These are phyloP conservation scores for Mustela lutreola DNA, from an alignment of 2,113 vertebrate species.

Conservation along the genomic window DNA sequence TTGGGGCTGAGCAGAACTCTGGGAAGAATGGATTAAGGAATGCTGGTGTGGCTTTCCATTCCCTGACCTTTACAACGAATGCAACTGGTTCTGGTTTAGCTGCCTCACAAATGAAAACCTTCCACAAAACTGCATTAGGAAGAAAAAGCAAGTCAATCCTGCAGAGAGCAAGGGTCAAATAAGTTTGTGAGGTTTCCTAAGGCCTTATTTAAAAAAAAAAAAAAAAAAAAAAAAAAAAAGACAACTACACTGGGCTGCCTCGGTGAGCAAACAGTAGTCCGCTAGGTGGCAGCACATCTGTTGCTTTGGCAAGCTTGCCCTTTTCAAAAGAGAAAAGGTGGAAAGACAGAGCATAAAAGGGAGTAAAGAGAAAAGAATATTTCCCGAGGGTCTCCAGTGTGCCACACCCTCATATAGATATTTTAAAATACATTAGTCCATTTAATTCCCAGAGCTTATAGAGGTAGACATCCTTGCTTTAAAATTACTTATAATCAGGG, in stretches of 20 bases:
- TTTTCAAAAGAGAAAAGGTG: not conserved
- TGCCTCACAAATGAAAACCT: constrained; percentile 18
- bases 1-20: not conserved
- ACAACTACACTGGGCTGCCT: not conserved
- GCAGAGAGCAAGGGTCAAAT: constrained; percentile 28
- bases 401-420: not conserved
- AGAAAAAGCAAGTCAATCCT: constrained; percentile 1
- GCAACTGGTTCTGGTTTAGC: constrained; percentile 18
- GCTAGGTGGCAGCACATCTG: constrained; percentile 49
- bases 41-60: not conserved
- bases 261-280: not conserved
- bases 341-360: not conserved
- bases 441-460: not conserved
- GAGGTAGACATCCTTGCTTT: not conserved
- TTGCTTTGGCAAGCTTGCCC: too few species aligned
- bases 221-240: not conserved
- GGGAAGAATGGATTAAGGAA: not conserved
- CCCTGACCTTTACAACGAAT: not conserved
- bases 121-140: not conserved
- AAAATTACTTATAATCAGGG: not conserved
- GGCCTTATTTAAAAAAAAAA: not conserved
- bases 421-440: not conserved
- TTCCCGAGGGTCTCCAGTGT: not conserved
- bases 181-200: constrained; percentile 38
- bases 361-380: not conserved